These are phyloP conservation scores for Thalpophila matura DNA, from an alignment of 2,888 invertebrate species.

Conservation along the genomic window DNA sequence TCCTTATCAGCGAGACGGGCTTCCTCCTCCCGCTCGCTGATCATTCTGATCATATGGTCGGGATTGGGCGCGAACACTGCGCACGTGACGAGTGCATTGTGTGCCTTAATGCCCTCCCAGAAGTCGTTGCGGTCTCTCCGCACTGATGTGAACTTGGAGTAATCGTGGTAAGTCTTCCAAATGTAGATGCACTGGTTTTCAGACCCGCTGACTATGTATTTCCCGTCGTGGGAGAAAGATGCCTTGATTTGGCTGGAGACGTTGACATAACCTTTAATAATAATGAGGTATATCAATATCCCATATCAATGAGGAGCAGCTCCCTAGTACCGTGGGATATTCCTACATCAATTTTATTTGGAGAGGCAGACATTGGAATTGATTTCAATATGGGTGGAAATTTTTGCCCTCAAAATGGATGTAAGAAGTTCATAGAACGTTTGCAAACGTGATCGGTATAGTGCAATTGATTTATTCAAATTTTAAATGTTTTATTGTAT, in stretches of 20 bases:
- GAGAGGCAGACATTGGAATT: too few species aligned
- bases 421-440: too few species aligned
- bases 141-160: conserved; percentile 97
- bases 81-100: conserved; percentile 98
- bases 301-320: too few species aligned
- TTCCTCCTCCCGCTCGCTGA: conserved; percentile 90
- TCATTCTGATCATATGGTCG: conserved; percentile 95
- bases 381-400: too few species aligned
- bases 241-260: conserved; percentile 99
- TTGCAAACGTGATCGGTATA: too few species aligned
- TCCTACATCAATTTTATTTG: too few species aligned
- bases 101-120: conserved; percentile 97
- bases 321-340: too few species aligned
- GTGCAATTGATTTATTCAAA: too few species aligned
- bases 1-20: conserved; percentile 70
- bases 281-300: too few species aligned
- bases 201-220: conserved; percentile 99
- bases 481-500: too few species aligned
- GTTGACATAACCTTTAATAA: conserved; percentile 97
- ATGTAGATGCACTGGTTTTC: conserved; percentile 99
- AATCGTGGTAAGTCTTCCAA: conserved; percentile 99
- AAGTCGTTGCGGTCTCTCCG: conserved; percentile 98
- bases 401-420: too few species aligned
- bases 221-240: conserved; percentile 99
- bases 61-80: conserved; percentile 99